Base-by-base conservation (phyloP, 2,888 invertebrate genomes). In the Apodemia duryi region DNA sequence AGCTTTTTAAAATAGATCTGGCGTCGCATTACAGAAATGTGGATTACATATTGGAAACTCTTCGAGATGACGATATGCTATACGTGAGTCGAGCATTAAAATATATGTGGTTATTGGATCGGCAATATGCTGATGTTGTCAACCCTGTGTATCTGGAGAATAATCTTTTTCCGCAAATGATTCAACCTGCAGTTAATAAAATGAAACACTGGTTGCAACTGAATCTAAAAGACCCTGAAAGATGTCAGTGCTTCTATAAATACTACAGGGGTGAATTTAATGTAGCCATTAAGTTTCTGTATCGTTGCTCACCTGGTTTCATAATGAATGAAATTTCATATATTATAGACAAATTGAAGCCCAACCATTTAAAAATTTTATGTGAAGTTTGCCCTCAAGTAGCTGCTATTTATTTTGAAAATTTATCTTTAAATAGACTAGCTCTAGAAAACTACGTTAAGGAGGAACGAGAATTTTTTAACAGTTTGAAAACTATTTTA, bases 1-100 rank as follows among this genome's bases (percentile, higher is more conserved):
- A 79, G 65, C 70, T 88, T 13, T 85, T 83, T 62, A 86, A 86
- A 75, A 86, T 88, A 63, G 80, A 86, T 21, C 69, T 88, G 3
- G 86, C 89, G 4, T 79, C 75, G 9, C 78, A 80, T 69, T 69
- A 76, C 28, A 78, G 72, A 65, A 69, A 85, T 66, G 72, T 82
- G 0, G 75, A 83, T n/a, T 88, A 77, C 65, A 80, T 88, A 10
- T 35, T 86, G 11, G 65, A 73, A 21, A 84, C 75, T 63, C 71
- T 88, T 38, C 84, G 83, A 76, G 76, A 82, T 35, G 77, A 80
- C 28, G 83, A 87, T 65, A 80, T 88, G 82, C 70, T 89, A 1
- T 86, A 79, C 65, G 86, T 88, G 0, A 83, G 80, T 68, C 80
- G 79, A 75, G 84, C 84, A 0, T 70, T 89, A 1, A 85, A 84